Percentiles rank a stretch among this genome's conserved stretches.
Conservation (phyloP, 2,888 invertebrate genomes). For the Drosophila rubida region DNA sequence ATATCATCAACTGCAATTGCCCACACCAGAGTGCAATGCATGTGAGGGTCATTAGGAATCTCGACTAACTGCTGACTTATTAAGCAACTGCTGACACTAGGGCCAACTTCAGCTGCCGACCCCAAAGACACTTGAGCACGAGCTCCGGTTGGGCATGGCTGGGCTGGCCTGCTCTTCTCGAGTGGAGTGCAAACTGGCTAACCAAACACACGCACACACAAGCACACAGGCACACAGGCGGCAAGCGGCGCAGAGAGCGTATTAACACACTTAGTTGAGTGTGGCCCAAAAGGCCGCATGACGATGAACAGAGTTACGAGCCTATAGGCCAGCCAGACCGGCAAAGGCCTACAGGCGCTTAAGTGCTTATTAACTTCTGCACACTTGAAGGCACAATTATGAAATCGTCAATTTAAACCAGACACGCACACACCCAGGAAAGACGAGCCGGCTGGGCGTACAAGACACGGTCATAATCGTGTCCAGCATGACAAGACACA, state of each 20-base stretch:
- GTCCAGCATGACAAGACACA: constrained; percentile 58
- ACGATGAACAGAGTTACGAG: constrained; percentile 10
- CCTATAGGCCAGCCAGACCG: neutral
- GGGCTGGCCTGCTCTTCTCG: neutral
- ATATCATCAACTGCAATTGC: constrained; percentile 25
- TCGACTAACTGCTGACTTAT: constrained; percentile 33
- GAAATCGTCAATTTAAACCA: constrained; percentile 79
- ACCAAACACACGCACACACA: constrained; percentile 14
- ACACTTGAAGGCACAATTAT: constrained; percentile 78
- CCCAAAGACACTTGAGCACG: constrained; percentile 48
- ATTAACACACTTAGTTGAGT: constrained; percentile 38
- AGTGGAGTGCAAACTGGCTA: constrained; percentile 44
- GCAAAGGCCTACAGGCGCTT: constrained; percentile 51
- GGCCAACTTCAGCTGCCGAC: constrained; percentile 22
- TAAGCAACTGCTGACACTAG: constrained; percentile 34
- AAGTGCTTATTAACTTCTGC: constrained; percentile 78
- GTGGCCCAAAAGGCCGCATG: constrained; percentile 34
- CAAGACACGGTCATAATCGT: constrained; percentile 43
- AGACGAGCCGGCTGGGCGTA: neutral
- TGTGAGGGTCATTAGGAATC: constrained; percentile 24
- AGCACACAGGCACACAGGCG: neutral
- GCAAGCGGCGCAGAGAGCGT: neutral
- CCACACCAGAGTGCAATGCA: constrained; percentile 6
- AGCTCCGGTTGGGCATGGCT: constrained; percentile 2
- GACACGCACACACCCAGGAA: constrained; percentile 42